Evolutionary conservation across 35 echinoderm and acorn worm genomes (phyloP).

Genomic region (Hemicentrotus pulcherrimus): DNA sequence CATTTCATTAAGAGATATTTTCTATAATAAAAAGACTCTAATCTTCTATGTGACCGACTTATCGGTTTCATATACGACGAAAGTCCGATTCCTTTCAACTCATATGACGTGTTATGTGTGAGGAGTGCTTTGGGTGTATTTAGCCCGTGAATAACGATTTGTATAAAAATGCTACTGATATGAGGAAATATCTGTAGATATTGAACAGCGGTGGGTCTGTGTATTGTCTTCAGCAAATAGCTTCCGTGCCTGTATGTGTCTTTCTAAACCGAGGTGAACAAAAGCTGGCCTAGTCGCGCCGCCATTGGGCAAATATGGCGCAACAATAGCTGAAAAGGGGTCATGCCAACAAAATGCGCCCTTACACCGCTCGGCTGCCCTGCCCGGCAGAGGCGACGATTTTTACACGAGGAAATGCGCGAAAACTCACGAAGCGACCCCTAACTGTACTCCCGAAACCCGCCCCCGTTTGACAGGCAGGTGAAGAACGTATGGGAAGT

Average conservation of each 20-base stretch:
- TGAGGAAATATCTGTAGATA: slow-evolving; percentile 11
- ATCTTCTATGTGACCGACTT: not conserved
- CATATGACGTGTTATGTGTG: not conserved
- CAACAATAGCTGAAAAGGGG: not conserved
- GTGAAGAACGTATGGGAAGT: not conserved
- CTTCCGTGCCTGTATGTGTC: slow-evolving; percentile 31
- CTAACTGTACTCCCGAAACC: not conserved
- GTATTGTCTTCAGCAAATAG: slow-evolving; percentile 3
- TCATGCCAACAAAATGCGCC: slow-evolving; percentile 27
- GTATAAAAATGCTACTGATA: slow-evolving; percentile 13
- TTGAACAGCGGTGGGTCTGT: not conserved
- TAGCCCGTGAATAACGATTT: not conserved
- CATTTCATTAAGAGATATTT: not conserved
- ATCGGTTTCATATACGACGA: not conserved
- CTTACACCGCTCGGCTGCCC: slow-evolving; percentile 19
- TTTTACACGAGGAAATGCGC: slow-evolving; percentile 26
- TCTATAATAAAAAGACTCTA: not conserved
- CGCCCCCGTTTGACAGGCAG: slow-evolving; percentile 31
- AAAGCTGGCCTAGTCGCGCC: not conserved
- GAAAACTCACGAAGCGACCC: slow-evolving; percentile 25
- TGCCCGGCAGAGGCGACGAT: not conserved
- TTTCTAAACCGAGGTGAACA: slow-evolving; percentile 6
- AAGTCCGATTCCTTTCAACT: not conserved
- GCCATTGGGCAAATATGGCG: slow-evolving; percentile 28
- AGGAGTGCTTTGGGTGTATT: not conserved